A percentile compares a stretch with the other conserved stretches of the same genome.
These are phyloP conservation scores for Chiloscyllium punctatum DNA, from an alignment of 2,797 vertebrate species.

Conservation along the genomic window DNA sequence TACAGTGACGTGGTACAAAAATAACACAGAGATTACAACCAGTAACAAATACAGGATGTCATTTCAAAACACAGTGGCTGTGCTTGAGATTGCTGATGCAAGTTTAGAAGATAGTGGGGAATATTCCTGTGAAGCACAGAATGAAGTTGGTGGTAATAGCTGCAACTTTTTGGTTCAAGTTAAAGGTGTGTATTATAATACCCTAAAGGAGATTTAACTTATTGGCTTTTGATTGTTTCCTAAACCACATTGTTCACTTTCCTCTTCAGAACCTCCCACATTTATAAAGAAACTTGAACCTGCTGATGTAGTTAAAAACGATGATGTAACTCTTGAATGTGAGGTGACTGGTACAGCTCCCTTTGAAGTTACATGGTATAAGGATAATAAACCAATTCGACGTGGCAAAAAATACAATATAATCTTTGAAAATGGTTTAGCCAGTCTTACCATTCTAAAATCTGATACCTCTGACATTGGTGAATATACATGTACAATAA, in stretches of 20 bases:
- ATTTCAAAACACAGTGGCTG: constrained; percentile 72
- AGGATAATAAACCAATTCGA: constrained; percentile 84
- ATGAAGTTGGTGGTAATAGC: constrained; percentile 85
- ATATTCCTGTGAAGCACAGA: constrained; percentile 89
- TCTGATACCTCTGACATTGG: constrained; percentile 89
- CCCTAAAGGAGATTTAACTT: constrained; percentile 4
- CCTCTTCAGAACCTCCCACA: constrained; percentile 81
- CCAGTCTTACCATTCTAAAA: constrained; percentile 79
- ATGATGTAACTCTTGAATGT: constrained; percentile 74
- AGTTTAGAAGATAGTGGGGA: constrained; percentile 81
- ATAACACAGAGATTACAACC: constrained; percentile 80
- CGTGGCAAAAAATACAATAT: constrained; percentile 82
- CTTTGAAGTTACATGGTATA: constrained; percentile 93
- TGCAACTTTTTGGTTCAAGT: constrained; percentile 77
- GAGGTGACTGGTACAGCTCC: constrained; percentile 85
- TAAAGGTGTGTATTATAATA: constrained; percentile 79
- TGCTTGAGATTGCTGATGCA: constrained; percentile 74
- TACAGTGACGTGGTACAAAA: constrained; percentile 88
- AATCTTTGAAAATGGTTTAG: constrained; percentile 70
- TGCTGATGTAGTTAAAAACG: constrained; percentile 81
- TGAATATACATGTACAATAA: constrained; percentile 87
- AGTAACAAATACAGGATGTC: constrained; percentile 76
- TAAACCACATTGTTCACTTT: constrained; percentile 41
- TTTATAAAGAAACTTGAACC: constrained; percentile 82
- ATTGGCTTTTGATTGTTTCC: background rate